Conservation (phyloP, 1,140 invertebrate genomes). For the Eriosoma lanigerum region DNA sequence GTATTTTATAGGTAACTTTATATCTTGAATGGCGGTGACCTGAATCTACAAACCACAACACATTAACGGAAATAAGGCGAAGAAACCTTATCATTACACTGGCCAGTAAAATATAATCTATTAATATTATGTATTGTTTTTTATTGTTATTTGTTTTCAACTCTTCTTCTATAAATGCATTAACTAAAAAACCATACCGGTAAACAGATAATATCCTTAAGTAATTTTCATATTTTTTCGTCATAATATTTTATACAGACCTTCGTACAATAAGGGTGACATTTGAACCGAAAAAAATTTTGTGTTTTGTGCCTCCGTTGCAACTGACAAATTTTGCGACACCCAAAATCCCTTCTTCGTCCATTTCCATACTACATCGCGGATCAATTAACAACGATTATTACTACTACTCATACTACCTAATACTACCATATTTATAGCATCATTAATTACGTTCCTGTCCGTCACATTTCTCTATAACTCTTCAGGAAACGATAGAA, state of each 20-base stretch:
- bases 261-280: too few species aligned
- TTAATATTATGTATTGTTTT: neutral
- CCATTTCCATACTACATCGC: neutral
- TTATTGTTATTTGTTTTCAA: neutral
- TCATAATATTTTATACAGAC: too few species aligned
- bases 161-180: too few species aligned
- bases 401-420: neutral
- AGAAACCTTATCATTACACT: neutral
- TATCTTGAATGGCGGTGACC: neutral
- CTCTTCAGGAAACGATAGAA: slow-evolving; percentile 27
- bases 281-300: slow-evolving; percentile 1
- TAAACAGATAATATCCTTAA: neutral
- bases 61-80: too few species aligned
- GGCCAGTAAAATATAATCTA: neutral
- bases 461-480: slow-evolving; percentile 43
- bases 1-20: too few species aligned
- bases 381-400: slow-evolving; percentile 33
- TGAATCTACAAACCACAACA: neutral
- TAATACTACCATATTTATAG: too few species aligned
- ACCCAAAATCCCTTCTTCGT: neutral
- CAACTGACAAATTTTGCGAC: slow-evolving; percentile 27
- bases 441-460: slow-evolving; percentile 46
- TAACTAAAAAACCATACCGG: neutral
- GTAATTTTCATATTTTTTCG: neutral
- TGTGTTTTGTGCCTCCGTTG: neutral